Base-by-base conservation (phyloP, 2,888 invertebrate species). In the Andricus curvator region DNA sequence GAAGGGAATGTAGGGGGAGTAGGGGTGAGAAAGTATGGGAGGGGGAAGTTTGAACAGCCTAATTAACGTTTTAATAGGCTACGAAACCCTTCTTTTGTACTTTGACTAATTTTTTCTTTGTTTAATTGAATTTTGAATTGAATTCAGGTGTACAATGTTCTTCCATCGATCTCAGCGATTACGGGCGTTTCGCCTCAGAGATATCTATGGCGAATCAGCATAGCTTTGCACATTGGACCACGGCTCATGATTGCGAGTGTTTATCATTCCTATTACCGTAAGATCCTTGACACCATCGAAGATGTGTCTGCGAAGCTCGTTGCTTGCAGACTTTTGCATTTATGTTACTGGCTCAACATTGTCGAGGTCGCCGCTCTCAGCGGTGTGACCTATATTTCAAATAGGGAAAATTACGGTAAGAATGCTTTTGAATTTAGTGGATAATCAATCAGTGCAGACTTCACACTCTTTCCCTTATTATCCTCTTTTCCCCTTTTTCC, bases 371-470 rank as follows among this genome's bases (percentile, higher is more conserved):
- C 96, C 83, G 95, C 97, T 78, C 94, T 98, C n/a, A 96, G 97
- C 85, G 98, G 98, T 79, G 98, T 98, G 62, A 98, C 98, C 22
- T 98, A 98, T 92, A 96, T 98, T 91, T 98, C 98, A 84, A 98
- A 98, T 93, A 95, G 96, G 92, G 98, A 98, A 94, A 98, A 98
- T 93, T 98, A 98, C 94, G 97, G 98, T 98, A 94, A 96, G 97
- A 48, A 17, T 48, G 17, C 0, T 48, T 17, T 48, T 48, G 17
- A 4, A 17, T 15, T 44, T 44, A 48, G 5, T 48, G 17, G 48
- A 48, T 48, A 11, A 15, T 48, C 17, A 37, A 8, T 37, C 6
- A 0, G 37, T 8, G 6, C 0, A 37, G 4, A 37, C 6, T 33
- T 5, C 0, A 5, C 33, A 33, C 33, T 33, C 33, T 25, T 25